Base-by-base conservation (phyloP, 2,888 invertebrate genomes). In the Anoplius nigerrimus region DNA sequence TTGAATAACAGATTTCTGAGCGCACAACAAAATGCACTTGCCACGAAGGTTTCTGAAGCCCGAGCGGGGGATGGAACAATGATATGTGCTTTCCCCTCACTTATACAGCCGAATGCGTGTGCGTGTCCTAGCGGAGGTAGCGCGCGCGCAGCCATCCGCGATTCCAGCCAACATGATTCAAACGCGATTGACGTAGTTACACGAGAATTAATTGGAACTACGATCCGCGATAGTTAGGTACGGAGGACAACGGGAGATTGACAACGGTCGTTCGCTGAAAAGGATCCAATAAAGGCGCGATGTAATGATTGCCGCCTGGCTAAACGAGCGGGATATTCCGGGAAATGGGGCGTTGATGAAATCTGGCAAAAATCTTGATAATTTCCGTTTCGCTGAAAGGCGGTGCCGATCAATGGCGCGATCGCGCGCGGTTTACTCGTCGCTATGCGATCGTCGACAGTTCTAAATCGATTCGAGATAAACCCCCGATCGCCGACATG, bases 1-100 rank as follows among this genome's bases (percentile, higher is more conserved):
- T 79, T 75, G 80, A 78, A 78, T 80, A 78, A 79, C 80, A 80
- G 80, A 78, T 78, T 79, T 78, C 78, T 79, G 72, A 75, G 78
- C 74, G 75, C 79, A 78, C 80, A 79, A 79, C 80, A 79, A 79
- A 81, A 82, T 80, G 79, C 76, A 81, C 80, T 81, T 80, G 81
- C 78, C 70, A 70, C 72, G 75, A 63, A 72, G 74, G 75, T 67
- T 76, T 75, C 75, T 71, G 74, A 68, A 74, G 71, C 66, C 67
- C 24, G 78, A 71, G 76, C 81, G 70, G 75, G 72, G 76, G 71
- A 68, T 78, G 71, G 72, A 78, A 74, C 73, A 78, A 72, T 72
- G 62, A 63, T 59, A 57, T 62, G 71, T 63, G 66, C 56, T 74
- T 69, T 72, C 65, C 69, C 69, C 57, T 48, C 48, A 48, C 48